Percentiles rank a stretch among this genome's conserved stretches.
These are phyloP conservation scores for Pogonocichla stellata DNA, from an alignment of 2,113 vertebrate genomes.

Conservation along the genomic window DNA sequence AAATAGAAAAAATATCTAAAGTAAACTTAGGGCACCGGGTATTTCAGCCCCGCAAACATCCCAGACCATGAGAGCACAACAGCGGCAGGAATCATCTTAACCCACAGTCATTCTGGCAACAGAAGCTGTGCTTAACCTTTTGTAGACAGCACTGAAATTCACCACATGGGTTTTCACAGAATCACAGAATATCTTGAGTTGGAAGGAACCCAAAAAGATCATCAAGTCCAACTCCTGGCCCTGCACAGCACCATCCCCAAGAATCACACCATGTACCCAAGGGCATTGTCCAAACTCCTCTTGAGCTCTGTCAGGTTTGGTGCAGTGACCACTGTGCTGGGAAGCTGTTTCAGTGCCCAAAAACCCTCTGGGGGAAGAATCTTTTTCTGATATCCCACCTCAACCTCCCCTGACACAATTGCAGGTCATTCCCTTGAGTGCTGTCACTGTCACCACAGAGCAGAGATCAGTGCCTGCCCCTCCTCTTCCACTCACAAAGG, in stretches of 20 bases:
- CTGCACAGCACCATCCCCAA: not conserved
- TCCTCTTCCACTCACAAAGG: not conserved
- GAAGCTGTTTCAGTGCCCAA: not conserved
- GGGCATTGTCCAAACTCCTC: not conserved
- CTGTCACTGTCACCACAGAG: not conserved
- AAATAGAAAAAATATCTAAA: not conserved
- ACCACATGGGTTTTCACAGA: not conserved
- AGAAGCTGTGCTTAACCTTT: not conserved
- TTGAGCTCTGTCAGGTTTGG: not conserved
- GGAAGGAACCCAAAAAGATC: not conserved
- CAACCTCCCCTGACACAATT: not conserved
- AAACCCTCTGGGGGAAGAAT: not conserved
- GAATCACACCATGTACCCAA: not conserved
- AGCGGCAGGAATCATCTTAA: rapidly evolving
- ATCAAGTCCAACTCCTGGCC: not conserved
- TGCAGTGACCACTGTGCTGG: not conserved
- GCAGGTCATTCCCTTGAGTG: rapidly evolving
- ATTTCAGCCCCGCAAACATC: not conserved
- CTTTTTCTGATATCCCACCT: rapidly evolving
- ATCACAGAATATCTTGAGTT: not conserved
- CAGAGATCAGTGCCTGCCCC: not conserved
- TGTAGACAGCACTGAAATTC: not conserved
- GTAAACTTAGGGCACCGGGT: not conserved
- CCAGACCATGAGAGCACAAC: rapidly evolving
- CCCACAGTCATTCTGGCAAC: not conserved